Conservation (phyloP, 2,113 vertebrate genomes). For the Parus major region DNA sequence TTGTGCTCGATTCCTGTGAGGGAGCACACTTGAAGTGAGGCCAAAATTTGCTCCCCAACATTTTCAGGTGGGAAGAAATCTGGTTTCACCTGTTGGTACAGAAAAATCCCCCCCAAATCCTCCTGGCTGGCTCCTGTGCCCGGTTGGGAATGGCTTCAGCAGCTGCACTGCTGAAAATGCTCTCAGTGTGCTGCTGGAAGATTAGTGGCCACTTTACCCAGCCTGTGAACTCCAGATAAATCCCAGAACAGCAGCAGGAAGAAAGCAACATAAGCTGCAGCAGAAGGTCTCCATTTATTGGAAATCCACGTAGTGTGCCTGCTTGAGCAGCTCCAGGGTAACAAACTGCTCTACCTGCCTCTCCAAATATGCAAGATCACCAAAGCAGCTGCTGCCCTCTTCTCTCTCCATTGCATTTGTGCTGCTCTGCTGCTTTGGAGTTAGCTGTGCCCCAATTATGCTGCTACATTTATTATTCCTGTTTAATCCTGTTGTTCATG, state of each 20-base stretch:
- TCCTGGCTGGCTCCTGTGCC: not conserved
- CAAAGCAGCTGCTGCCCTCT: conserved; percentile 36
- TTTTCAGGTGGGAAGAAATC: not conserved
- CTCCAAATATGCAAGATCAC: not conserved
- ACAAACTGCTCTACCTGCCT: conserved; percentile 26
- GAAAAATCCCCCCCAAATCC: not conserved
- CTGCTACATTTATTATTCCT: not conserved
- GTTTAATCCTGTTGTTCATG: not conserved
- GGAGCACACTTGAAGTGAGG: not conserved
- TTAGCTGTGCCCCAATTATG: not conserved
- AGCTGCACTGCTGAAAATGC: not conserved
- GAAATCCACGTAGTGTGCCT: not conserved
- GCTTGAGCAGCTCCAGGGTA: not conserved
- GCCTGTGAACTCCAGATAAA: conserved; percentile 60
- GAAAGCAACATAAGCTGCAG: conserved; percentile 52
- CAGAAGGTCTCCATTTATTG: conserved; percentile 40
- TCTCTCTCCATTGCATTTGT: not conserved
- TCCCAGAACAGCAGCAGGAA: conserved; percentile 46
- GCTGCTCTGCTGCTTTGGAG: not conserved
- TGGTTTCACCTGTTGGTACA: not conserved
- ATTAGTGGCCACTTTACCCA: conserved; percentile 50
- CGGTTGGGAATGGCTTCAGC: not conserved
- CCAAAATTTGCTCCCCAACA: not conserved
- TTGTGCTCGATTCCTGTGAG: not conserved
- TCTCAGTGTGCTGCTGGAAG: conserved; percentile 3